Base-by-base conservation (phyloP, 2,113 vertebrate species). In the Pristiophorus japonicus region DNA sequence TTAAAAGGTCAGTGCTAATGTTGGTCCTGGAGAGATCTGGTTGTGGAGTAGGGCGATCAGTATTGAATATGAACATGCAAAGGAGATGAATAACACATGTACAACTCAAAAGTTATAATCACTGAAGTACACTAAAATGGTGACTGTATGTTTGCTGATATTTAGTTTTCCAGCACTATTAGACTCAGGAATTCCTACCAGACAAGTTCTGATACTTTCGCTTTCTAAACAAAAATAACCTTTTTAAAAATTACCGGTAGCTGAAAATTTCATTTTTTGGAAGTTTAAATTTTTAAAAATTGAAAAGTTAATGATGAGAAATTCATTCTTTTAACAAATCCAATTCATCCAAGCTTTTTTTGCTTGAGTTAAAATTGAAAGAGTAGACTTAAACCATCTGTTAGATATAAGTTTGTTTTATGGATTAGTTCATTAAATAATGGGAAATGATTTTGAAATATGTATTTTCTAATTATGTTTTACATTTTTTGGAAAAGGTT, bases 371-470 rank as follows among this genome's bases (percentile, higher is more conserved):
- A 27, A 94, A 94, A 73, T 73, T 94, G 65, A 94, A 94, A 67
- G n/a, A n/a, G n/a, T 30, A 73, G 42, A 45, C 27, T 51, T 51
- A 47, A 94, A 34, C 4, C 11, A 70, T 94, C 22, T 4, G 14
- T 63, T 90, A 59, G 27, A 4, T 47, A 27, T 73, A 94, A 70
- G 42, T 94, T 47, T 45, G 27, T 27, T 12, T 67, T 24, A 67
- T 45, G 65, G 65, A 94, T 70, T 94, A 47, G 42, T 67, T 94
- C 65, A 94, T 73, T 70, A 73, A 34, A 24, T 66, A 94, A 70
- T 94, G 66, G 22, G 51, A 91, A 94, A 94, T 51, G 10, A 67
- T 94, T 94, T 94, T 94, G 42, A 47, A 47, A 73, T 47, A 92
- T 55, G 55, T 62, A 66, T 47, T 67, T 67, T 67, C 20, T 27